A percentile compares a stretch with the other conserved stretches of the same genome.
These are phyloP conservation scores for Boloria euphrosyne DNA, from an alignment of 2,888 invertebrate species.

Conservation along the genomic window DNA sequence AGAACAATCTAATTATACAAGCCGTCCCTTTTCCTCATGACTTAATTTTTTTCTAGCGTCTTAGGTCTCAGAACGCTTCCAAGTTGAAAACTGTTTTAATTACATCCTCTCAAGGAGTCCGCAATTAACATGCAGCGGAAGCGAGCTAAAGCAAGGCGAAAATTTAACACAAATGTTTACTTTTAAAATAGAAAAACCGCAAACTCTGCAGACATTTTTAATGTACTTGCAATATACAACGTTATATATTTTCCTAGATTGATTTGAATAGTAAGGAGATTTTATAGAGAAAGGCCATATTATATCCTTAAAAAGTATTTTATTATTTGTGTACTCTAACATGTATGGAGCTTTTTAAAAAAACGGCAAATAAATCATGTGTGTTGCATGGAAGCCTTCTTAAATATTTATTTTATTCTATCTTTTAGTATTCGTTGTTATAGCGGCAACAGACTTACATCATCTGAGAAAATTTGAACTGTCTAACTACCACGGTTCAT, in stretches of 20 bases:
- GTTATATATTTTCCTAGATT: slow-evolving; percentile 11
- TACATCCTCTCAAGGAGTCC: slow-evolving; percentile 60
- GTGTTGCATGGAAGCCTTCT: no score
- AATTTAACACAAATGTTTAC: slow-evolving; percentile 52
- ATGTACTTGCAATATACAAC: slow-evolving; percentile 12
- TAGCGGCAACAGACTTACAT: no score
- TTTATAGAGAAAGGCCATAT: slow-evolving; percentile 24
- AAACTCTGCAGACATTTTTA: slow-evolving; percentile 22
- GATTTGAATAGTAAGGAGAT: slow-evolving; percentile 6
- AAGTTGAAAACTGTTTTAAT: slow-evolving; percentile 66
- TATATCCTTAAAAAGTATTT: background rate
- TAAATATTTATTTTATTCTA: no score
- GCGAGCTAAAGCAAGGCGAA: slow-evolving; percentile 49
- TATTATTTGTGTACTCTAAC: background rate
- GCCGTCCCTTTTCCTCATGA: slow-evolving; percentile 58
- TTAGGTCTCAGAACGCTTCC: slow-evolving; percentile 49
- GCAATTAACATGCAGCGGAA: slow-evolving; percentile 63
- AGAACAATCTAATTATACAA: slow-evolving; percentile 74
- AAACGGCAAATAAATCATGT: no score
- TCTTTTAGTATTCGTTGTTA: no score
- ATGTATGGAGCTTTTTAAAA: no score
- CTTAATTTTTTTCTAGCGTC: slow-evolving; percentile 49
- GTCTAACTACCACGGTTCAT: no score
- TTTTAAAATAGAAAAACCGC: slow-evolving; percentile 31
- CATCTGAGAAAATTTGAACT: no score